Base-by-base conservation (phyloP, 2,113 vertebrate genomes). In the Ceuthmochares aereus region DNA sequence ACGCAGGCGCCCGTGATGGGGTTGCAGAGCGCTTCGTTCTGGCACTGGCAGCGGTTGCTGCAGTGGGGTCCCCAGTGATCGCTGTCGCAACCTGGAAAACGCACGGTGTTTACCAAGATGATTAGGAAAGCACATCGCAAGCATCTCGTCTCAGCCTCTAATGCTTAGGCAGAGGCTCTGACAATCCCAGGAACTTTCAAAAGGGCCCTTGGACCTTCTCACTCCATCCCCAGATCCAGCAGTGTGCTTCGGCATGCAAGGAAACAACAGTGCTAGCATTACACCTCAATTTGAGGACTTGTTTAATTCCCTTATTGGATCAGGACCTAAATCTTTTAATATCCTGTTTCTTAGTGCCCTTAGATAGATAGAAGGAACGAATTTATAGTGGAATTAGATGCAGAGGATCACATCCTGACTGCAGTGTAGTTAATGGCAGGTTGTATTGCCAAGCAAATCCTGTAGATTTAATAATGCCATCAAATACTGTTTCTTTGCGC, bases 1-100 rank as follows among this genome's bases (percentile, higher is more conserved):
- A 99, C 99, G 34, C 99, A 99, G 91, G 99, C 99, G 0, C 99
- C 99, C 1, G 99, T 99, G 98, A 99, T 99, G 96, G 99, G 99
- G 98, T 99, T 99, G 97, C 99, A 99, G 94, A 99, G 98, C 12
- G 99, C 99, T 21, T 97, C 99, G 4, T 99, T 99, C 97, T 99
- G 99, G 86, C 99, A 99, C 95, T 99, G 99, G 97, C 99, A 99
- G 7, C 99, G 98, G 96, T 99, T 99, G 97, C 99, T 99, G 98
- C 99, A 99, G 84, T 99, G 99, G 14, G 99, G 99, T 3, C 99
- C 99, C 99, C 99, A 99, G 98, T 98, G 99, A 93, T 99, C 99
- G 20, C 99, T 99, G 93, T 99, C 99, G 7, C 99, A 99, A 68
- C 99, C 99, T 99, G 98, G 43, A 92, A 97, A 93, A 91, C 76